Conservation (phyloP, 1,140 invertebrate species). For the Drosophila takahashii region DNA sequence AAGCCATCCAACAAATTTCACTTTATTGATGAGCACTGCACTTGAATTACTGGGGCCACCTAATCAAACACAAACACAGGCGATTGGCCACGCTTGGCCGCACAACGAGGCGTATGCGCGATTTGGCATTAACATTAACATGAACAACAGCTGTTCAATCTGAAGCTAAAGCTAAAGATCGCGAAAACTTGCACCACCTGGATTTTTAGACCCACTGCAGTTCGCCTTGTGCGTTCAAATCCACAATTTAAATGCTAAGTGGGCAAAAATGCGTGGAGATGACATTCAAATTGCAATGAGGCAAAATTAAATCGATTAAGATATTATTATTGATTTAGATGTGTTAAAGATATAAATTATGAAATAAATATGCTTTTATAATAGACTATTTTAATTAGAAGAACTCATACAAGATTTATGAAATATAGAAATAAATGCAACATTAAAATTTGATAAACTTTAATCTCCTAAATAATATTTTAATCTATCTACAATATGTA, state of each 20-base stretch:
- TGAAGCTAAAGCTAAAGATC: slow-evolving; percentile 4
- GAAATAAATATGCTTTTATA: no score
- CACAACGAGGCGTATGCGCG: slow-evolving; percentile 78
- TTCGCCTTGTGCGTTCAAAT: slow-evolving; percentile 46
- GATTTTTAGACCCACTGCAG: slow-evolving; percentile 30
- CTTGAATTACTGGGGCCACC: slow-evolving; percentile 61
- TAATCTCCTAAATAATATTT: no score
- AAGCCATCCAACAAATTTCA: slow-evolving; percentile 61
- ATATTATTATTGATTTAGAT: neutral
- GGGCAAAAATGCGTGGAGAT: slow-evolving; percentile 38
- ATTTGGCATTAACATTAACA: slow-evolving; percentile 60
- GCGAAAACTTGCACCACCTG: slow-evolving; percentile 26
- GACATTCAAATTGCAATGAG: slow-evolving; percentile 37
- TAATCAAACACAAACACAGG: slow-evolving; percentile 43
- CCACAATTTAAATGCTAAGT: slow-evolving; percentile 42
- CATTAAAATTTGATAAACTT: no score
- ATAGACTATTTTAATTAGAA: no score
- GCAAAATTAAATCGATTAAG: neutral
- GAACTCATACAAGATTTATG: no score
- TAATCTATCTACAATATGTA: no score
- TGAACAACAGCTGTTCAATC: slow-evolving; percentile 59
- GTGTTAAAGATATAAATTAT: no score
- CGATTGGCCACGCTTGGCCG: slow-evolving; percentile 72
- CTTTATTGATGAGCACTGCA: slow-evolving; percentile 76
- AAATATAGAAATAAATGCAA: no score